Evolutionary conservation across 2,888 invertebrate genomes (phyloP), one percentile per base, ranked within the genome.

Genomic region (Tridacna gigas): DNA sequence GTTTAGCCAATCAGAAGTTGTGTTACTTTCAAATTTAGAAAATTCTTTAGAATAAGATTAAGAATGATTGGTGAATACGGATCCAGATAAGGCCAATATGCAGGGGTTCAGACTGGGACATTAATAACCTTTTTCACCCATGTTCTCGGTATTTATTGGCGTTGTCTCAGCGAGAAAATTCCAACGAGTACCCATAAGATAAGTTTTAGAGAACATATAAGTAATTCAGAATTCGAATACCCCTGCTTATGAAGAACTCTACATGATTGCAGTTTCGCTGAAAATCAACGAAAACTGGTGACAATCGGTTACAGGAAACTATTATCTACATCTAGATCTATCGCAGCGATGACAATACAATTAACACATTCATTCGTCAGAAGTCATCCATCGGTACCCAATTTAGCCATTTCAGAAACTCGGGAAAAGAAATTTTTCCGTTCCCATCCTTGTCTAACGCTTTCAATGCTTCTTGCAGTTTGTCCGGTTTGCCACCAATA

Each of bases 341-440:
- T 20, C 4, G n/a, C 9, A 56, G 20, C 4, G 18, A n/a, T 9
- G n/a, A 20, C n/a, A 15, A 22, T n/a, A n/a, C 18, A 66, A 26
- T 66, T 12, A 26, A 56, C 15, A 15, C 15, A 20, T 15, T 15
- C 56, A 56, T 26, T 9, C 20, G 18, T 75, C 75, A 75, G 63
- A 75, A 75, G 12, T 48, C 61, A 22, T 75, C 75, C 63, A 75
- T 63, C 22, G 75, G 75, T n/a, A 79, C 25, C 80, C 80, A 80
- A 25, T 80, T 80, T 12, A 80, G 65, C 80, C 80, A 80, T 60
- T 80, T 80, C 56, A 80, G 18, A 48, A 76, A 80, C 65, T 80
- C 80, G 60, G 71, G 61, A 51, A 80, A 80, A 12, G 80, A 76
- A 48, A 80, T 76, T 20, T 26, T 63, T n/a, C 80, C 80, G 48